A percentile compares a stretch with the other conserved stretches of the same genome.
phyloP scores from a whole-genome alignment of 2,113 vertebrate genomes.

The Cnemophilus loriae region DNA sequence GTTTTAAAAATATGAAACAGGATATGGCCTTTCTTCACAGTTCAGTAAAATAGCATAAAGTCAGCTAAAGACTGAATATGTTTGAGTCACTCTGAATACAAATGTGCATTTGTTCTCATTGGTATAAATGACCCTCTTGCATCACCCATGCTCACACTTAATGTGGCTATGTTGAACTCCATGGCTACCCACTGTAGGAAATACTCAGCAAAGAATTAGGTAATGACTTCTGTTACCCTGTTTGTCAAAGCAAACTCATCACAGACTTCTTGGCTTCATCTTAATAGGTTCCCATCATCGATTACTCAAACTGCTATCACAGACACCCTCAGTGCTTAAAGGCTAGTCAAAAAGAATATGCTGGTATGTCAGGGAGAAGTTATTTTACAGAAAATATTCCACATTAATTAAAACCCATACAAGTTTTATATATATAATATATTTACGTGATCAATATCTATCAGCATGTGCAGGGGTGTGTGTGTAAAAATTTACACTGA shows the following conservation, averaged over 20 bases:
- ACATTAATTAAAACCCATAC: not conserved
- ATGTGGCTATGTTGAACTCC: not conserved
- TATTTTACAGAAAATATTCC: not conserved
- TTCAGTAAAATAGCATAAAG: not conserved
- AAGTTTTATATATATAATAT: not conserved
- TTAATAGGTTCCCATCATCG: not conserved
- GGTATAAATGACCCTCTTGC: not conserved
- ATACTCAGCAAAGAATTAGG: not conserved
- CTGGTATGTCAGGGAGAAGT: not conserved
- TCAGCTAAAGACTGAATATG: not conserved
- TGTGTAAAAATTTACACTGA: not conserved
- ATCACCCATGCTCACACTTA: not conserved
- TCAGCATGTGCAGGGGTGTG: too few species aligned
- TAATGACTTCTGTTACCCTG: not conserved
- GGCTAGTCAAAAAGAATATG: not conserved
- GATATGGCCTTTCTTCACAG: not conserved
- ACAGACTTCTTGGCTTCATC: not conserved
- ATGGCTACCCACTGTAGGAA: not conserved
- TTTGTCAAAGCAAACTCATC: not conserved
- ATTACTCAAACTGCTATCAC: not conserved
- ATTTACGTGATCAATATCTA: not conserved
- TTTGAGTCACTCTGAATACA: not conserved
- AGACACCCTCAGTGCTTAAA: not conserved
- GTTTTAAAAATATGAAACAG: not conserved
- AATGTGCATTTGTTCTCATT: rapidly evolving